Conservation (phyloP, 2,888 invertebrate species). For the Pollenia angustigena region DNA sequence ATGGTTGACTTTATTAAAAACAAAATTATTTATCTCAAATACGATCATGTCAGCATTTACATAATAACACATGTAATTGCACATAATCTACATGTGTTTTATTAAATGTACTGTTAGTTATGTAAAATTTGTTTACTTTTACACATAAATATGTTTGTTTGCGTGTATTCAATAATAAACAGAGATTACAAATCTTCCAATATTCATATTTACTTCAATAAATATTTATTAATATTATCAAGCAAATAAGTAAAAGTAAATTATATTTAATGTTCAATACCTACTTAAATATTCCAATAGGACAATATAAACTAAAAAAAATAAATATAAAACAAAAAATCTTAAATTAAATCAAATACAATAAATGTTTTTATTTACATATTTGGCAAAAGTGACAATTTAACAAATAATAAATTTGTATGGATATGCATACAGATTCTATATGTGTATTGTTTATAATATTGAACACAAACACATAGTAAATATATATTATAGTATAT, state of each 20-base stretch:
- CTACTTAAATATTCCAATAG: slow-evolving; percentile 34
- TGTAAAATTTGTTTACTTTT: neutral
- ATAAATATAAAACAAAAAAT: neutral
- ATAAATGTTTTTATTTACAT: neutral
- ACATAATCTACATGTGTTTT: slow-evolving; percentile 16
- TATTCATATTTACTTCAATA: neutral
- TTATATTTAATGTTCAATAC: slow-evolving; percentile 53
- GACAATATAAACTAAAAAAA: neutral
- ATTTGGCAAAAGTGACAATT: slow-evolving; percentile 43
- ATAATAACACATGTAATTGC: slow-evolving; percentile 43
- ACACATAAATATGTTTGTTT: neutral
- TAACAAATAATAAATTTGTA: slow-evolving; percentile 51
- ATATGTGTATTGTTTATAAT: neutral
- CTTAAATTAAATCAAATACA: slow-evolving; percentile 13
- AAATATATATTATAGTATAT: neutral
- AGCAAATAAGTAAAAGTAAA: slow-evolving; percentile 42
- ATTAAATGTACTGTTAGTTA: neutral
- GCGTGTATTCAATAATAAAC: neutral
- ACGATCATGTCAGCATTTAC: slow-evolving; percentile 12
- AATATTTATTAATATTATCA: slow-evolving; percentile 54
- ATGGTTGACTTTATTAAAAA: neutral
- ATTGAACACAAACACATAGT: slow-evolving; percentile 11
- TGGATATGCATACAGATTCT: neutral
- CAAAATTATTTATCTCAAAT: slow-evolving; percentile 5
- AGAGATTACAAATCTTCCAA: slow-evolving; percentile 44